Evolutionary conservation across 2,797 vertebrate species (phyloP), one percentile per base, ranked within the genome.

Genomic region (Adrianichthys oophorus): DNA sequence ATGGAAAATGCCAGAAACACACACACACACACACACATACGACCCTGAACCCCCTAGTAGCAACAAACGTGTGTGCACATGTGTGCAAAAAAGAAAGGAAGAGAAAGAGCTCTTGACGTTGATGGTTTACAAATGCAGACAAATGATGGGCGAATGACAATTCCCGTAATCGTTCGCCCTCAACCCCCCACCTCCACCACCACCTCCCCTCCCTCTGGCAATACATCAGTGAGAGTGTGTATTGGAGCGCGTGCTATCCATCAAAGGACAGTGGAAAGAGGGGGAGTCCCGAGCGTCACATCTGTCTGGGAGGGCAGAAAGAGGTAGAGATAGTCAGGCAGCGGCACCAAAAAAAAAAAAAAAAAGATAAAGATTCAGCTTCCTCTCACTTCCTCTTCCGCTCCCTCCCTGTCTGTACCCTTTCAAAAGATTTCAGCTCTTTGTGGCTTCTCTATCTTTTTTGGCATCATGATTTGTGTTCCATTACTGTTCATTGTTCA

Each of bases 111-210:
- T 59, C 41, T 72, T 87, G 86, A 88, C 81, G 37, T 84, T 88
- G 84, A 89, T 87, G 79, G 85, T 84, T 88, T 84, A 85, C 78
- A 88, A 89, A 89, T 85, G 84, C 77, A 87, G 87, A 88, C 76
- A 70, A 84, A 88, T 89, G 82, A 85, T 89, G 68, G 69, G 53
- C 54, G 47, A 79, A 77, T 84, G 85, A 85, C 79, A 84, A 85
- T 87, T 87, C 80, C 84, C 80, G 80, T 86, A 86, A 85, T 83
- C 68, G 71, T 79, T 75, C 74, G 60, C 76, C 72, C 69, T 66
- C 68, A 62, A 69, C 29, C 75, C 68, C 61, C 59, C 48, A 62
- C 48, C 59, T 69, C 45, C 66, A 62, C 32, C 10, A 12, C 32
- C 32, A 32, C 32, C 32, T 12, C 32, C 32, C 32, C 32, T 32